A percentile compares a stretch with the other conserved stretches of the same genome.
Evolutionary conservation across 2,797 vertebrate species (phyloP).

Genomic region (Lacerta viridis): DNA sequence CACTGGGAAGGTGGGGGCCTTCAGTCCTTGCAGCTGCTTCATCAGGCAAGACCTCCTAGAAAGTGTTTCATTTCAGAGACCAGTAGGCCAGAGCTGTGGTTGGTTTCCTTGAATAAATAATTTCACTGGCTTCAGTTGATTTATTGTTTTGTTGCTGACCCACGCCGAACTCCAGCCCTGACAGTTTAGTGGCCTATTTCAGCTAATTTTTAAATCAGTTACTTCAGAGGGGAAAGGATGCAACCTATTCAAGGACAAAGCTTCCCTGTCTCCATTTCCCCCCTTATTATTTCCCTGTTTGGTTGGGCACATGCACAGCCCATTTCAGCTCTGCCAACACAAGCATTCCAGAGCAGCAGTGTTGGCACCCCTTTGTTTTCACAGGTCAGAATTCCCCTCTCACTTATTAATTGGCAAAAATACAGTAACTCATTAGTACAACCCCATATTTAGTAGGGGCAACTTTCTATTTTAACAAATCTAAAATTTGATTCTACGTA

Average conservation of each 20-base stretch:
- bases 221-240: background rate
- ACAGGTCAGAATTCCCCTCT: constrained; percentile 22
- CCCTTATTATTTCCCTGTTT: background rate
- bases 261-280: background rate
- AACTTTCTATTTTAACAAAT: constrained; percentile 14
- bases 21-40: no score
- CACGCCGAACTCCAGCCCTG: no score
- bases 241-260: background rate
- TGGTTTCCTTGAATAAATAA: no score
- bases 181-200: background rate
- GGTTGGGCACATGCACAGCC: background rate
- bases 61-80: no score
- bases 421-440: constrained; percentile 9
- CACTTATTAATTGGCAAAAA: constrained; percentile 35
- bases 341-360: constrained; percentile 16
- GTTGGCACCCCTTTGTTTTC: background rate
- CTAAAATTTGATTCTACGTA: background rate
- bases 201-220: background rate
- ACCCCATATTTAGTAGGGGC: background rate
- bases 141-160: no score
- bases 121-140: no score
- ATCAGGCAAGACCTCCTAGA: no score
- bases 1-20: no score
- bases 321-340: constrained; percentile 16
- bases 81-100: no score